phyloP scores from a whole-genome alignment of 2,797 vertebrate genomes.

The Notamacropus eugenii region DNA sequence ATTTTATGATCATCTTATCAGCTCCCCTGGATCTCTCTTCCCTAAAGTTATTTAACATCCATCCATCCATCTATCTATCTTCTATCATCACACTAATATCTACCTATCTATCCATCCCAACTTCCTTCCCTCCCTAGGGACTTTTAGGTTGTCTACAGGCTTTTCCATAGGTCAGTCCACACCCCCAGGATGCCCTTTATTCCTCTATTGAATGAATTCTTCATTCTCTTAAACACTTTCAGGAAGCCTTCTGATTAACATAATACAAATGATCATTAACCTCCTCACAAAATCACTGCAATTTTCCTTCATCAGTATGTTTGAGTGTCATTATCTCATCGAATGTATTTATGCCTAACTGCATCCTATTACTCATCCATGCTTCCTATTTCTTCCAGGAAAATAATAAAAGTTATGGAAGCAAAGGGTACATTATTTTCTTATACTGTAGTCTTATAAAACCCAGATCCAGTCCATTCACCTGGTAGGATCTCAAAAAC shows the following conservation, averaged over 20 bases:
- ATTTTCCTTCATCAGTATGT: neutral
- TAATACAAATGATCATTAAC: neutral
- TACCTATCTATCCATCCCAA: neutral
- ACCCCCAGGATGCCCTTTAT: neutral
- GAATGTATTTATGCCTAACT: neutral
- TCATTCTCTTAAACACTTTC: neutral
- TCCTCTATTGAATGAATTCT: neutral
- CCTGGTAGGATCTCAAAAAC: neutral
- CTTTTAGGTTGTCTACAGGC: neutral
- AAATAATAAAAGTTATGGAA: neutral
- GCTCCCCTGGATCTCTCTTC: neutral
- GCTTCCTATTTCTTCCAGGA: neutral
- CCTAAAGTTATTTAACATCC: neutral
- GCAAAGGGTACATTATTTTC: neutral
- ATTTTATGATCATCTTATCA: neutral
- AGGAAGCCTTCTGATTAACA: neutral
- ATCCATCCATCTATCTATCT: neutral
- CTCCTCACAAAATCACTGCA: neutral
- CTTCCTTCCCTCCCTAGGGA: neutral
- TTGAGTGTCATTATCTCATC: neutral
- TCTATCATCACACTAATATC: neutral
- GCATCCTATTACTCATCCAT: neutral
- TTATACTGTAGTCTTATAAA: neutral
- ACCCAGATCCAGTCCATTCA: neutral
- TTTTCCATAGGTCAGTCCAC: neutral